Evolutionary conservation across 2,797 vertebrate species (phyloP).

Genomic region (Apogon talboti): DNA sequence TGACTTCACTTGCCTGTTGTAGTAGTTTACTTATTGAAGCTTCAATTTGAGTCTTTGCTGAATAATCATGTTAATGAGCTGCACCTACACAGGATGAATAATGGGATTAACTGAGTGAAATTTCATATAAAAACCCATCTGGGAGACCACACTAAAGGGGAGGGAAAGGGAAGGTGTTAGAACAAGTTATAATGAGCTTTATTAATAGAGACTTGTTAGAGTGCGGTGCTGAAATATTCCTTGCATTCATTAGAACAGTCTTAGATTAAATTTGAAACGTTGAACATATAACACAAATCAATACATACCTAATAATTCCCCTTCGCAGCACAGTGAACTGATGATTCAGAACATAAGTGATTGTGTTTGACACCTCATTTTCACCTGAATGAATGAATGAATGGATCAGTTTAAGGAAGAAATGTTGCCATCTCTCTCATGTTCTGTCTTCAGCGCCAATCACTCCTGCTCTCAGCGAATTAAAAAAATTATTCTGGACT

Average conservation of each 20-base stretch:
- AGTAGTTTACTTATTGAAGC: neutral
- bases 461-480: conserved; percentile 27
- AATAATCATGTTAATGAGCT: neutral
- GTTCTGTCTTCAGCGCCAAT: conserved; percentile 24
- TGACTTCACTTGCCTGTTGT: no score
- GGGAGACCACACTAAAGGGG: conserved; percentile 5
- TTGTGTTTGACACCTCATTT: neutral
- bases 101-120: neutral
- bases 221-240: conserved; percentile 36
- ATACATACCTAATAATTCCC: neutral
- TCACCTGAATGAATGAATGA: conserved; percentile 1
- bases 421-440: conserved; percentile 13
- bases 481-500: conserved; percentile 33
- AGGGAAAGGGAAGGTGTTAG: neutral
- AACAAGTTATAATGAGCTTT: conserved; percentile 11
- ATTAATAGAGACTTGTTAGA: conserved; percentile 39
- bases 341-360: neutral
- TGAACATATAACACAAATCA: neutral
- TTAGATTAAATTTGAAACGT: neutral
- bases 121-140: neutral
- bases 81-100: neutral
- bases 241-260: conserved; percentile 7
- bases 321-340: neutral
- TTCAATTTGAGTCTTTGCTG: neutral
- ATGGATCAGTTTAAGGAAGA: neutral